These are phyloP conservation scores for Betta splendens DNA, from an alignment of 2,797 vertebrate genomes.

Conservation along the genomic window DNA sequence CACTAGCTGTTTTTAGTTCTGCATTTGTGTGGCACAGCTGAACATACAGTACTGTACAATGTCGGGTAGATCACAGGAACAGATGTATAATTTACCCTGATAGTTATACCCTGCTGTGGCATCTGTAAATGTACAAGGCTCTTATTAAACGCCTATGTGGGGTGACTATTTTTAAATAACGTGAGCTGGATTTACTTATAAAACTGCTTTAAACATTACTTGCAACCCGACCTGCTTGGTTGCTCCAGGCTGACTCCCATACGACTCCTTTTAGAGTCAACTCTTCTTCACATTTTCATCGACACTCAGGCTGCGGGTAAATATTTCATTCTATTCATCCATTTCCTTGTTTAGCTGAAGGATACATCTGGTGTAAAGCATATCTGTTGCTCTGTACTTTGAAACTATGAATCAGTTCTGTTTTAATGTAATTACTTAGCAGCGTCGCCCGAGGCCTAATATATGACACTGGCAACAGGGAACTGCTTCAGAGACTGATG, in stretches of 20 bases:
- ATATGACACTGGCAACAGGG: not conserved
- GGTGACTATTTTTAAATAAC: constrained; percentile 44
- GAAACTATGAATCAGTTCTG: no score
- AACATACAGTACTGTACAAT: constrained; percentile 3
- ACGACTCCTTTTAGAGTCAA: constrained; percentile 5
- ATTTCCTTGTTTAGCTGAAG: constrained; percentile 4
- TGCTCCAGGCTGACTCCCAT: no score
- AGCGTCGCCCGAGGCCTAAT: constrained; percentile 1
- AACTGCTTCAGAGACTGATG: constrained; percentile 1
- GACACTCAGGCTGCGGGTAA: constrained; percentile 3
- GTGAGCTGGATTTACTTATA: constrained; percentile 24
- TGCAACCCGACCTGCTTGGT: no score
- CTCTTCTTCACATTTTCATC: constrained; percentile 6
- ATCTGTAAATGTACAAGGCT: constrained; percentile 47
- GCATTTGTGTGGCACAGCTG: constrained; percentile 1
- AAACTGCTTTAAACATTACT: constrained; percentile 7
- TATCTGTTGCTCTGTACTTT: constrained; percentile 17
- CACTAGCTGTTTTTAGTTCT: not conserved
- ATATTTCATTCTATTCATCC: constrained; percentile 25
- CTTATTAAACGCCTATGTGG: constrained; percentile 43
- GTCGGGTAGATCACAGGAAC: constrained; percentile 14
- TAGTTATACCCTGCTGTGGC: constrained; percentile 27
- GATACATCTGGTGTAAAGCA: constrained; percentile 3
- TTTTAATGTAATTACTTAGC: constrained; percentile 24
- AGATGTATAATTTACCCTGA: constrained; percentile 29